Base-by-base conservation (phyloP, 1,140 invertebrate genomes). In the Bicyclus anynana region DNA sequence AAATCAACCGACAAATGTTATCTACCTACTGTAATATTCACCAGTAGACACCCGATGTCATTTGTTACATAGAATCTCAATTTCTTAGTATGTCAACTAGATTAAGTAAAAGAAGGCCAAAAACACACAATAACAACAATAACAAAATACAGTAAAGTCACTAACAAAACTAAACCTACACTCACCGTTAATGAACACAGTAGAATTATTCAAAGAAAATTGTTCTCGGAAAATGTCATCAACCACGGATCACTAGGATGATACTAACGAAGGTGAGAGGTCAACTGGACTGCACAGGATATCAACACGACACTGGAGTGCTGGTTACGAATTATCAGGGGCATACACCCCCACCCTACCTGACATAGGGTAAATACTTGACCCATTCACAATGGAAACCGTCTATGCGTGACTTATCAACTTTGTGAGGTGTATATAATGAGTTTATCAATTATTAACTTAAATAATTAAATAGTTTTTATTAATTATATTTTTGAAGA, bases 291-390 rank as follows among this genome's bases (percentile, higher is more conserved):
- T 65, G 69, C 80, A 65, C 79, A 68, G 73, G 74, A 77, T 81
- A 78, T 72, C 74, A 76, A 69, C 62, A 69, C 59, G 57, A 60
- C 47, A 85, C 74, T 82, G 77, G 75, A 77, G 77, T 81, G 79
- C 77, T 79, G 59, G 74, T 75, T 83, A 77, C 76, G 79, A 80
- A 82, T 80, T 76, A 83, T 79, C 67, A 80, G 59, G 70, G 74
- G 73, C 61, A 52, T 56, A 56, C 74, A 69, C 78, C 80, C 75
- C 78, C 77, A 78, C 84, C 84, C 78, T 64, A 75, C 80, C 78
- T 75, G 76, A 46, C 40, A 63, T 67, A 69, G 76, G 79, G 82
- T 74, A 81, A 82, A 78, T 78, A 83, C 75, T 79, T 84, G 79
- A 87, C 80, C 73, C 74, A 69, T 71, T 74, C 66, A 66, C 77